Base-by-base conservation (phyloP, 2,113 vertebrate genomes). In the Labrus mixtus region DNA sequence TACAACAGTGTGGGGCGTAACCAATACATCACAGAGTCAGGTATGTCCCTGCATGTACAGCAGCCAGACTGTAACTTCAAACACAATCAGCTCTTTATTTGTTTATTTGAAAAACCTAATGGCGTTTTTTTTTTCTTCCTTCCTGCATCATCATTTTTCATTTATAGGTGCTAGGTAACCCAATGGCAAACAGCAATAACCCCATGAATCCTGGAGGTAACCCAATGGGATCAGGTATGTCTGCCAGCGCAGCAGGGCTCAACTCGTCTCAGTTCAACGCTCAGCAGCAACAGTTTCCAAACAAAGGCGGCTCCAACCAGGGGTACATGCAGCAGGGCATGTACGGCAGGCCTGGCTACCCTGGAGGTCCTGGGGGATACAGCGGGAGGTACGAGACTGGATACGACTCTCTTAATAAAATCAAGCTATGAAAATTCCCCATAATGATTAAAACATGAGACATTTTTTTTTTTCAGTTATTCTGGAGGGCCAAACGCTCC, bases 1-100 rank as follows among this genome's bases (percentile, higher is more conserved):
- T 93, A 99, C 98, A 84, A 99, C 98, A 22, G 97, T 99, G 92
- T 99, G 98, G 98, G 97, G 98, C 83, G 98, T 99, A 89, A 99
- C 98, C 94, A 99, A 99, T 82, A 99, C 98, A 1, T 99, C 98
- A 83, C 98, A 99, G 90, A 99, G 97, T 94, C 98, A 99, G 96
- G 98, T 97, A 95, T 93, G 92, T 79, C 76, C 64, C 16, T 19
- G 75, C 67, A 66, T n/a, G 6, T 69, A 20, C 72, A 58, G 20
- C 33, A 68, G 20, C 59, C 15, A 39, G 11, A 50, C 54, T 67
- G 33, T 62, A 64, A 20, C 22, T 63, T 73, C 16, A 16, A 11
- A 37, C 8, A 46, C 33, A 22, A 19, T 60, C 55, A 15, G 0
- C 46, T 9, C 8, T 59, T n/a, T 29, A 8, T 62, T 74, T 13